A percentile compares a stretch with the other conserved stretches of the same genome.
phyloP scores from a whole-genome alignment of 92 coral and sea anemone species.

The Phenganax subtilis region DNA sequence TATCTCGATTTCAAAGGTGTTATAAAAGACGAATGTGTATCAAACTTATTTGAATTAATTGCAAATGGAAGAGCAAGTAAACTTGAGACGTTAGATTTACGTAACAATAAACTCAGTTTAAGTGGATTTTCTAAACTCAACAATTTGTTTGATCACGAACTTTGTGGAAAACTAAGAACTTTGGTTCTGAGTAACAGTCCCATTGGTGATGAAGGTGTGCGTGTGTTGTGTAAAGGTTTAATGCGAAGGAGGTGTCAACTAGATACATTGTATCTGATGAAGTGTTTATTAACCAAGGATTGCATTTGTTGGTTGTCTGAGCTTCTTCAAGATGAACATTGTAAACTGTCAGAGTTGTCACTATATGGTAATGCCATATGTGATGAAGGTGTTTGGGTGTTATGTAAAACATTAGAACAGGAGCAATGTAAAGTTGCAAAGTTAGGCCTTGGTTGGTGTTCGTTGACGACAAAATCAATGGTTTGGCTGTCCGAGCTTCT shows the following conservation, averaged over 20 bases:
- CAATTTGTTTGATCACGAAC: neutral
- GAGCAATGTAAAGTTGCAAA: conserved; percentile 7
- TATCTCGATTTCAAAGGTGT: neutral
- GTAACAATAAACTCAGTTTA: neutral
- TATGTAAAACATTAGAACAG: neutral
- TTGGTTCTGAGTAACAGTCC: neutral
- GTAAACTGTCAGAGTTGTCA: conserved; percentile 19
- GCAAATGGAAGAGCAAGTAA: neutral
- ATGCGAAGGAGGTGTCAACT: neutral
- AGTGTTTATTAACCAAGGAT: conserved; percentile 1
- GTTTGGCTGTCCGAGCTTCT: neutral
- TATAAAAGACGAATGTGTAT: neutral
- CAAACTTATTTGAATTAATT: neutral
- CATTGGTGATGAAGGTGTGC: neutral
- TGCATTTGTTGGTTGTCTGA: neutral
- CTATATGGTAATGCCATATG: neutral
- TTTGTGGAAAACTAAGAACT: neutral
- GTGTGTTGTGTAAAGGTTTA: neutral
- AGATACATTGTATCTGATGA: conserved; percentile 11
- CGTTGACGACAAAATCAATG: neutral
- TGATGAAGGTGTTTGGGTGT: neutral
- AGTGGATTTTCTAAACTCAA: neutral
- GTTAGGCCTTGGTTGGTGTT: neutral
- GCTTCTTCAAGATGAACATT: neutral
- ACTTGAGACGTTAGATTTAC: neutral